Base-by-base conservation (phyloP, 2,113 vertebrate genomes). In the Cariama cristata region DNA sequence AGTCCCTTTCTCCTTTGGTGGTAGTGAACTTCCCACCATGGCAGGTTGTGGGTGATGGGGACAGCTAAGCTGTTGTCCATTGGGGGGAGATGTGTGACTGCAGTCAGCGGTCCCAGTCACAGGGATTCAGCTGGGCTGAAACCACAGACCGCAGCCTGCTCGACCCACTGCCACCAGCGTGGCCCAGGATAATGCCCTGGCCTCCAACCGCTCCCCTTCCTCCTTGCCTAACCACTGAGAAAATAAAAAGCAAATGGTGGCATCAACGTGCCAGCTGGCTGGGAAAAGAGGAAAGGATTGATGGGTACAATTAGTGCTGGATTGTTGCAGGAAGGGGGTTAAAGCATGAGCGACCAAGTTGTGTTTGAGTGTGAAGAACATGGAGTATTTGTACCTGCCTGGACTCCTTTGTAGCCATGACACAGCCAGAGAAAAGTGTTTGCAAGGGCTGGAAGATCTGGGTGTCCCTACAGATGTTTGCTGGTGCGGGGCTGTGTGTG, bases 271-370 rank as follows among this genome's bases (percentile, higher is more conserved):
- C 14, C 44, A 68, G 30, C 76, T 84, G 76, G 6, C 40, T 6
- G 8, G 44, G 60, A 38, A 40, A 74, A 86, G 33, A 55, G 47
- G 53, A 64, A 64, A 9, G 35, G 6, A 18, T 33, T n/a, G 18
- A 56, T 27, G 52, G 38, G 38, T 53, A 49, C 32, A 45, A 33
- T 68, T 63, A 59, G 35, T 55, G 32, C 14, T 14, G 30, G 44
- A 27, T 14, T 30, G 19, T 40, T 59, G 32, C 40, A n/a, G 56
- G 27, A 81, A 68, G 7, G 32, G 11, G 52, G 45, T 33, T 20
- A 95, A 81, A 71, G 68, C 26, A 22, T 33, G 32, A 52, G 6
- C 0, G 0, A 58, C 11, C 0, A 0, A 33, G 17, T 12, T 77
- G 13, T 53, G 35, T 26, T 80, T 4, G 4, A 82, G 6, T 45